These are phyloP conservation scores for Schizotus pectinicornis DNA, from an alignment of 2,888 invertebrate genomes.

Conservation along the genomic window DNA sequence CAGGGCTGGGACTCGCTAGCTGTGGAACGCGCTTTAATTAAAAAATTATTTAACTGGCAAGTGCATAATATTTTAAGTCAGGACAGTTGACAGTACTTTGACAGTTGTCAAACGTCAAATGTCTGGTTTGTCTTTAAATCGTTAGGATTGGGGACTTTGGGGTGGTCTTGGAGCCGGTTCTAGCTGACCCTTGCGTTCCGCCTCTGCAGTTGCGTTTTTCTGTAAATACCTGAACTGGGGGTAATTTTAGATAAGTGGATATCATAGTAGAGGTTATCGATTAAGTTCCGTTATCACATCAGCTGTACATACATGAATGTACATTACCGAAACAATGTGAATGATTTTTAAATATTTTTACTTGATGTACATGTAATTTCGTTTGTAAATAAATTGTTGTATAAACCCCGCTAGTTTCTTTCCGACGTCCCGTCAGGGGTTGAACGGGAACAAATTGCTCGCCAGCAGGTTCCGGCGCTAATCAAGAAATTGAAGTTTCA, in stretches of 20 bases:
- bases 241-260: constrained; percentile 17
- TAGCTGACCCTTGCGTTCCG: not conserved
- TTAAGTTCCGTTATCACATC: constrained; percentile 12
- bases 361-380: constrained; percentile 22
- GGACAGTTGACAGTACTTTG: too few relatives aligned
- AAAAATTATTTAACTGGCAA: too few relatives aligned
- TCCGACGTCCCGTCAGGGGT: not conserved
- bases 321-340: constrained; percentile 13
- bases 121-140: too few relatives aligned
- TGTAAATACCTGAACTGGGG: not conserved
- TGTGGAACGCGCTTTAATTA: too few relatives aligned
- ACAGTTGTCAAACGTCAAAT: too few relatives aligned
- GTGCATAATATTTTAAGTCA: too few relatives aligned
- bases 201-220: not conserved
- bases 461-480: constrained; percentile 56
- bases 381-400: constrained; percentile 32
- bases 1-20: too few relatives aligned
- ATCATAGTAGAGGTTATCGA: constrained; percentile 6
- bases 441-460: not conserved
- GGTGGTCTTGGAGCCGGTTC: too few relatives aligned
- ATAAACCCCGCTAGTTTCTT: constrained; percentile 15
- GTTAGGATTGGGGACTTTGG: too few relatives aligned
- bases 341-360: constrained; percentile 25
- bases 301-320: constrained; percentile 14
- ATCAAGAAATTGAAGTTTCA: constrained; percentile 73